Evolutionary conservation across 1,140 invertebrate genomes (phyloP).

Genomic region (Papilio helenus): DNA sequence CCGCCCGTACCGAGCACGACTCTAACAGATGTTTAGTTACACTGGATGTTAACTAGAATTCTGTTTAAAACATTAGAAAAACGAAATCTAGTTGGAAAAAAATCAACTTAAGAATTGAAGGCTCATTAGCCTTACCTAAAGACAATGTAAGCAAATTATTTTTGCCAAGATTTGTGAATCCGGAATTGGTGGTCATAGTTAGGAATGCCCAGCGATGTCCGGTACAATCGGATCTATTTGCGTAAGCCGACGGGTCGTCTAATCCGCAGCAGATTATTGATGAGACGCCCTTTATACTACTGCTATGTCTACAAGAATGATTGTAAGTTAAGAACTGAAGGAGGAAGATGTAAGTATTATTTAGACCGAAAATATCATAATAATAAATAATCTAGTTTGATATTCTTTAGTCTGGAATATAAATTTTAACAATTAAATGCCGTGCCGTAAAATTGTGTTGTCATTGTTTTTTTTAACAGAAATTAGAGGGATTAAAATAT

Average conservation of each 20-base stretch:
- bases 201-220: conserved; percentile 40
- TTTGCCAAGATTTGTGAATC: conserved; percentile 24
- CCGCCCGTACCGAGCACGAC: neutral
- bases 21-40: neutral
- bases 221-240: conserved; percentile 63
- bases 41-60: neutral
- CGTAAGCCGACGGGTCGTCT: conserved; percentile 61
- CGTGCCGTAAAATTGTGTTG: too few species aligned
- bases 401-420: too few species aligned
- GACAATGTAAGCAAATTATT: neutral
- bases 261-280: conserved; percentile 62
- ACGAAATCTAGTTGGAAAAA: neutral
- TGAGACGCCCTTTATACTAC: conserved; percentile 49
- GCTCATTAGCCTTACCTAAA: neutral
- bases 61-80: neutral
- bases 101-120: too few species aligned
- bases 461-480: too few species aligned
- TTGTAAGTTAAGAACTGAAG: conserved; percentile 33
- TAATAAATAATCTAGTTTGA: neutral
- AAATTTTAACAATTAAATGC: too few species aligned
- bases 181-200: conserved; percentile 45
- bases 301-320: conserved; percentile 24
- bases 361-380: neutral
- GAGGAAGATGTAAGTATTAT: neutral
- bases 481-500: too few species aligned